Evolutionary conservation across 2,888 invertebrate genomes (phyloP).

Genomic region (Anoplius nigerrimus): DNA sequence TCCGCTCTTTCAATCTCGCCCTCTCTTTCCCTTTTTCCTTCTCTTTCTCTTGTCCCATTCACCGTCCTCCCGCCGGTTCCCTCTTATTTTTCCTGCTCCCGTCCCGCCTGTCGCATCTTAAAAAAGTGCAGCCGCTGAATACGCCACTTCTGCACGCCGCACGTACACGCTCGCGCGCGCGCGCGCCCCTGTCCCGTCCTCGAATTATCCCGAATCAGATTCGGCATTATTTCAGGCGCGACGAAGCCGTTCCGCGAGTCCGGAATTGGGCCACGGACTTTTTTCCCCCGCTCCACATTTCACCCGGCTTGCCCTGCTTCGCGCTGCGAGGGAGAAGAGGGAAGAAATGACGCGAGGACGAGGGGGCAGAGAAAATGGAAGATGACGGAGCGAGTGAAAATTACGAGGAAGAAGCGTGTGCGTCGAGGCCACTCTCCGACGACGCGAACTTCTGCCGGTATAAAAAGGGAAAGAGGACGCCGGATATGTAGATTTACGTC

Average conservation of each 20-base stretch:
- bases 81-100: neutral
- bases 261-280: no score
- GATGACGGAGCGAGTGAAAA: neutral
- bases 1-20: neutral
- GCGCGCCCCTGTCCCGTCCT: no score
- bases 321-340: neutral
- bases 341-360: neutral
- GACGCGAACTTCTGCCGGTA: no score
- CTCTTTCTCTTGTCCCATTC: neutral
- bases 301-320: no score
- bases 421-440: no score
- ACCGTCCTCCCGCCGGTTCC: neutral
- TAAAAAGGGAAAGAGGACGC: constrained; percentile 1
- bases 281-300: no score
- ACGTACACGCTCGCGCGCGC: no score
- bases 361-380: neutral
- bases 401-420: no score
- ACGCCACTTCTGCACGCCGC: neutral
- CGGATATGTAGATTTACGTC: neutral
- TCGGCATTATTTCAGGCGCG: neutral
- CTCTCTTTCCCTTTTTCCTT: constrained; percentile 4
- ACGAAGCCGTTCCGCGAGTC: neutral
- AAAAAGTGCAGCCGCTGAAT: neutral
- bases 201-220: no score
- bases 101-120: neutral